Conservation (phyloP, 2,797 vertebrate genomes). For the Acrossocheilus wenchowensis region DNA sequence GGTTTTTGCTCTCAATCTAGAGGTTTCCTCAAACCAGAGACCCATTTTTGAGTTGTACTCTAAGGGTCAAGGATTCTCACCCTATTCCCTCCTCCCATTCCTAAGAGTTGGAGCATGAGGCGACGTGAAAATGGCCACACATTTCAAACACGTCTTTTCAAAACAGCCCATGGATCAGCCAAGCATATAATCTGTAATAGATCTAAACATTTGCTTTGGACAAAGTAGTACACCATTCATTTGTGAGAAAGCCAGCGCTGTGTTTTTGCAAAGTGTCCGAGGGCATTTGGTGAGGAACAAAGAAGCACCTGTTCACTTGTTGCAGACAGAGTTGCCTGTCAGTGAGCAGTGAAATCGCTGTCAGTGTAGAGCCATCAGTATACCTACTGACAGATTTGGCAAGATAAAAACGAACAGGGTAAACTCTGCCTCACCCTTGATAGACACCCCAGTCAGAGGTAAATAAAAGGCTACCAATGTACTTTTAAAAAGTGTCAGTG, state of each 20-base stretch:
- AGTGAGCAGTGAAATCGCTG: conserved; percentile 35
- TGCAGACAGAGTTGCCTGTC: conserved; percentile 76
- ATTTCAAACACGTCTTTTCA: conserved; percentile 52
- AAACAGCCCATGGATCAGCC: conserved; percentile 55
- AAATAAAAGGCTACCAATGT: conserved; percentile 4
- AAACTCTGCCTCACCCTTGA: background rate
- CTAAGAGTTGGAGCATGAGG: conserved; percentile 35
- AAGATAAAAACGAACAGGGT: conserved; percentile 5
- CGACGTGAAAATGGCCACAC: conserved; percentile 37
- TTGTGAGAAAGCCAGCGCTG: conserved; percentile 60
- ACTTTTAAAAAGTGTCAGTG: conserved; percentile 13
- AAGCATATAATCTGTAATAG: conserved; percentile 62
- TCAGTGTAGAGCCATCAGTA: conserved; percentile 20
- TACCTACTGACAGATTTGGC: conserved; percentile 31
- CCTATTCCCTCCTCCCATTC: conserved; percentile 14
- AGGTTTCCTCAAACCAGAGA: conserved; percentile 47
- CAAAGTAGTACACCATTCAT: conserved; percentile 62
- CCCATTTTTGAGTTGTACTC: conserved; percentile 48
- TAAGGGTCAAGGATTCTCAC: conserved; percentile 56
- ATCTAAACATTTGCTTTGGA: conserved; percentile 62
- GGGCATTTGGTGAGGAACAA: conserved; percentile 69
- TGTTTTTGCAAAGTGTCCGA: conserved; percentile 45
- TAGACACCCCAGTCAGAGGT: background rate
- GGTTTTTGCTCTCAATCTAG: conserved; percentile 28
- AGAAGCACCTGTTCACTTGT: conserved; percentile 80